phyloP scores from a whole-genome alignment of 1,140 invertebrate genomes.

The Drosophila arizonae region DNA sequence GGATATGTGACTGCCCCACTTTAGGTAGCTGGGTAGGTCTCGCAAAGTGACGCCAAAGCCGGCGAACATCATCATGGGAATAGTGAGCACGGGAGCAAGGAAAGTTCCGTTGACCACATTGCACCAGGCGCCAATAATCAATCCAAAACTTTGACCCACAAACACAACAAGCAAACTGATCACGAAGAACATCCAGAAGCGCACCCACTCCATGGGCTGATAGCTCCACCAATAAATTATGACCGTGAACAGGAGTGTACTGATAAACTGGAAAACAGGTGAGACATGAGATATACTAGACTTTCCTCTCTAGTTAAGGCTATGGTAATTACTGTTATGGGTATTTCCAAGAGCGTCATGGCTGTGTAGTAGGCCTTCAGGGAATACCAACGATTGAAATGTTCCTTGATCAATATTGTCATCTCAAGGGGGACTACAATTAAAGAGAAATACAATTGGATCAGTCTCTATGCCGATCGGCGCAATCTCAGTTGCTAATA shows the following conservation, averaged over 20 bases:
- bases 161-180: slow-evolving; percentile 92
- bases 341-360: slow-evolving; percentile 92
- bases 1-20: slow-evolving; percentile 94
- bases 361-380: slow-evolving; percentile 95
- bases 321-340: slow-evolving; percentile 85
- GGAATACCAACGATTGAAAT: slow-evolving; percentile 98
- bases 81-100: slow-evolving; percentile 89
- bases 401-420: slow-evolving; percentile 94
- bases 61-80: slow-evolving; percentile 94
- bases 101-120: slow-evolving; percentile 93
- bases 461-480: too few species aligned
- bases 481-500: too few species aligned
- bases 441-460: not conserved
- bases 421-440: slow-evolving; percentile 94
- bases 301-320: not conserved
- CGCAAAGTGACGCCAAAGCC: slow-evolving; percentile 90
- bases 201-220: slow-evolving; percentile 89
- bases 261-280: slow-evolving; percentile 85
- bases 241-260: slow-evolving; percentile 90
- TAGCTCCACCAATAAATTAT: slow-evolving; percentile 94
- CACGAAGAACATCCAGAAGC: slow-evolving; percentile 92
- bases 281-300: not conserved
- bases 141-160: slow-evolving; percentile 94
- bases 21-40: slow-evolving; percentile 90
- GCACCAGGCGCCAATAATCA: slow-evolving; percentile 93